Conservation (phyloP, 2,888 invertebrate genomes). For the Agrotis segetum region DNA sequence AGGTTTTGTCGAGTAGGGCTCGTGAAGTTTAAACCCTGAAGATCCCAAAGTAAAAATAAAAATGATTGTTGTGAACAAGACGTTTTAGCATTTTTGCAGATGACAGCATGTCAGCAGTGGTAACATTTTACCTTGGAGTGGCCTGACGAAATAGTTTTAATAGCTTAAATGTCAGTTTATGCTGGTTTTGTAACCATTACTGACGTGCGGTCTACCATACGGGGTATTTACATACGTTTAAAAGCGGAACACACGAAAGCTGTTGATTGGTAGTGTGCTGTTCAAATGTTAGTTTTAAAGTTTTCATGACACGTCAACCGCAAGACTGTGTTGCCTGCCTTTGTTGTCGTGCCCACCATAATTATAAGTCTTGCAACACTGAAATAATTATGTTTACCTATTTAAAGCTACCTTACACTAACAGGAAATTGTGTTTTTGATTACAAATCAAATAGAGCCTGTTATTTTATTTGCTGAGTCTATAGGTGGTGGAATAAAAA, state of each 20-base stretch:
- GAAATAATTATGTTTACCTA: slow-evolving; percentile 11
- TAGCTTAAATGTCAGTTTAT: too few relatives aligned
- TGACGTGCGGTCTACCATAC: too few relatives aligned
- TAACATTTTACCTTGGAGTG: too few relatives aligned
- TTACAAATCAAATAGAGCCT: slow-evolving; percentile 9
- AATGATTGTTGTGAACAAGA: too few relatives aligned
- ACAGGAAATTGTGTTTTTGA: slow-evolving; percentile 37
- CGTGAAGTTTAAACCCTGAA: too few relatives aligned
- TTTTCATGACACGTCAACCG: slow-evolving; percentile 58
- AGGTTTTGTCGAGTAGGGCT: too few relatives aligned
- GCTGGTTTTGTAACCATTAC: too few relatives aligned
- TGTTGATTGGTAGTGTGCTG: slow-evolving; percentile 34
- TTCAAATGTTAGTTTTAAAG: slow-evolving; percentile 54
- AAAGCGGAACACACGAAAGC: slow-evolving; percentile 54
- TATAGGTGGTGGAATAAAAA: not conserved
- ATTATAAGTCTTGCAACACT: slow-evolving; percentile 47
- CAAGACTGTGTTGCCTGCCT: slow-evolving; percentile 46
- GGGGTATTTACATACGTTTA: slow-evolving; percentile 21
- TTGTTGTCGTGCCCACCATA: slow-evolving; percentile 53
- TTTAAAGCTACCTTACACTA: slow-evolving; percentile 3
- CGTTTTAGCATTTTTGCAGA: too few relatives aligned
- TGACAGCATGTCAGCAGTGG: too few relatives aligned
- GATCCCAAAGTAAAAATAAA: too few relatives aligned
- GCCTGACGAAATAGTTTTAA: too few relatives aligned
- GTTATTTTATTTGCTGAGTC: not conserved